Percentiles rank a stretch among this genome's conserved stretches.
These are phyloP conservation scores for Tamias sibiricus DNA, from an alignment of 2,113 vertebrate species.

Conservation along the genomic window DNA sequence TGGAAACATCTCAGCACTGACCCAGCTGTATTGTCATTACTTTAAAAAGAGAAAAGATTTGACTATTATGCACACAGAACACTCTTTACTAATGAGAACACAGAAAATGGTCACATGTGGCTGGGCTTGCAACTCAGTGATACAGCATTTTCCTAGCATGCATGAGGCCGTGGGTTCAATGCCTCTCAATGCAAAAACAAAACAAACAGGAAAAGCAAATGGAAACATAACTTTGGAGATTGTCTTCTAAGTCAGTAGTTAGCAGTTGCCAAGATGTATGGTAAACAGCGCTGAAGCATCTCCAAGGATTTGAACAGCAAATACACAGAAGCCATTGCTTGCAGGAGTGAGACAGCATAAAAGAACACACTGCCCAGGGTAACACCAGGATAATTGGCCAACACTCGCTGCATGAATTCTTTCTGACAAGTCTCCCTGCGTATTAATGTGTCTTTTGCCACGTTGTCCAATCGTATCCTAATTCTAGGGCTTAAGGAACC, in stretches of 20 bases:
- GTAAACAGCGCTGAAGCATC: neutral
- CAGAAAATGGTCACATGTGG: neutral
- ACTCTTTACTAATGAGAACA: neutral
- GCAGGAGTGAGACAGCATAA: rapidly evolving
- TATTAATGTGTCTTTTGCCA: neutral
- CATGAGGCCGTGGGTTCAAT: neutral
- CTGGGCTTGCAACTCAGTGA: neutral
- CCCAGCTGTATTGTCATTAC: neutral
- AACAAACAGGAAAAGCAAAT: neutral
- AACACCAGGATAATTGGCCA: neutral
- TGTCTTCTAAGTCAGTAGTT: neutral
- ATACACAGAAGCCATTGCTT: no score
- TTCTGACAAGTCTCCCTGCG: neutral
- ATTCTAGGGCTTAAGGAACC: neutral
- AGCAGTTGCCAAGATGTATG: neutral
- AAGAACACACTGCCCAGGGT: neutral
- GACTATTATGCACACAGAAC: neutral
- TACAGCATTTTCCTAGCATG: no score
- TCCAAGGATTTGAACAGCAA: neutral
- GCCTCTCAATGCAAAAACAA: neutral
- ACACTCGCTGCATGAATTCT: rapidly evolving
- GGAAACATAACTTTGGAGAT: neutral
- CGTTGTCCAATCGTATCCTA: constrained; percentile 10
- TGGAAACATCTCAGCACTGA: neutral
- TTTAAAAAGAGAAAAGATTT: neutral